phyloP scores from a whole-genome alignment of 2,888 invertebrate genomes.

The Onchidella celtica region DNA sequence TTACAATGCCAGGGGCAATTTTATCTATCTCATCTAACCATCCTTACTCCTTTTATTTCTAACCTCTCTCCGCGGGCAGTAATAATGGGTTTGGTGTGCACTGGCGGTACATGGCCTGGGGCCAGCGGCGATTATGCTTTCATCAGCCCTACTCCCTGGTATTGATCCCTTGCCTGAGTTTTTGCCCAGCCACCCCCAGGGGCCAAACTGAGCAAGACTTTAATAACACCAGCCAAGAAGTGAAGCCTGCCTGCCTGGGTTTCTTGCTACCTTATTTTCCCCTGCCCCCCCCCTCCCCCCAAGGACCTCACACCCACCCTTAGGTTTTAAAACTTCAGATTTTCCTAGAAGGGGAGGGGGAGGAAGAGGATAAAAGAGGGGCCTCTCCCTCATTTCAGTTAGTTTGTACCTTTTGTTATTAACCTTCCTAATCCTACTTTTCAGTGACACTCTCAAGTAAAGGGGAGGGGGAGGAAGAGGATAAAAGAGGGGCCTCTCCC shows the following conservation, averaged over 20 bases:
- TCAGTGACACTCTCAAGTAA: too few species aligned
- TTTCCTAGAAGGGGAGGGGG: too few species aligned
- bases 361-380: too few species aligned
- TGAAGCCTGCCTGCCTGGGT: conserved; percentile 11
- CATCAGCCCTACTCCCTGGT: conserved; percentile 50
- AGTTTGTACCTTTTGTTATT: background rate
- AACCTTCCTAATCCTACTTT: background rate
- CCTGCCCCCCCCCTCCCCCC: background rate
- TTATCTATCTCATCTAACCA: conserved; percentile 29
- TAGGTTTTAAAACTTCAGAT: too few species aligned
- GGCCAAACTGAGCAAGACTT: conserved; percentile 29
- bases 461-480: too few species aligned
- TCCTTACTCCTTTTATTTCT: conserved; percentile 17
- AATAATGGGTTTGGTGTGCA: conserved; percentile 43
- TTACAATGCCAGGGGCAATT: conserved; percentile 6
- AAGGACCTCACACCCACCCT: too few species aligned
- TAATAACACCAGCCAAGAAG: conserved; percentile 27
- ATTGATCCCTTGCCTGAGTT: conserved; percentile 22
- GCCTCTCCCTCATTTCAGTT: background rate
- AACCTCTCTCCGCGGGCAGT: conserved; percentile 14
- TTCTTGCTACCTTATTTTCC: background rate
- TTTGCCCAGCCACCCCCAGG: conserved; percentile 28
- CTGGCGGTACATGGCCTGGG: conserved; percentile 33
- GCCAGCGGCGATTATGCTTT: conserved; percentile 56
- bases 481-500: too few species aligned